A percentile compares a stretch with the other conserved stretches of the same genome.
Evolutionary conservation across 2,797 vertebrate genomes (phyloP).

Genomic region (Sandelia bainsii): DNA sequence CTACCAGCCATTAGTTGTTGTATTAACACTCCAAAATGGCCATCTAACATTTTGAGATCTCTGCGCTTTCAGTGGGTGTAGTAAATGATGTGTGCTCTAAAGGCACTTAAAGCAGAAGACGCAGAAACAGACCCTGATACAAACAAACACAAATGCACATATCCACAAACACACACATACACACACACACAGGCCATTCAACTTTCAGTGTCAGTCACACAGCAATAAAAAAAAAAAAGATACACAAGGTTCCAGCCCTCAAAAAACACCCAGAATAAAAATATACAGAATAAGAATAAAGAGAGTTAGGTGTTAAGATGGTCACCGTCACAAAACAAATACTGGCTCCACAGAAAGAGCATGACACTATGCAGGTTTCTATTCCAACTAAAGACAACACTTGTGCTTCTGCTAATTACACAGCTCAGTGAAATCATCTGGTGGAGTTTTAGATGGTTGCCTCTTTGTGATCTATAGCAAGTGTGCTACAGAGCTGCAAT

Average conservation of each 20-base stretch:
- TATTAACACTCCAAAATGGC: slow-evolving; percentile 42
- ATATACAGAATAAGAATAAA: slow-evolving; percentile 3
- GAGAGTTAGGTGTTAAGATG: not conserved
- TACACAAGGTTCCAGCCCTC: not conserved
- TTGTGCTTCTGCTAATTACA: slow-evolving; percentile 51
- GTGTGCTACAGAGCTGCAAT: slow-evolving; percentile 12
- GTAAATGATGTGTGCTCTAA: slow-evolving; percentile 39
- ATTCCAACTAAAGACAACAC: slow-evolving; percentile 28
- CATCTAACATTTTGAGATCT: slow-evolving; percentile 44
- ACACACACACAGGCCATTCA: slow-evolving; percentile 1
- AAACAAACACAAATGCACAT: slow-evolving; percentile 29
- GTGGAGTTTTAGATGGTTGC: slow-evolving; percentile 29
- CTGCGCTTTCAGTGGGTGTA: slow-evolving; percentile 38
- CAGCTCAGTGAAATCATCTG: slow-evolving; percentile 50
- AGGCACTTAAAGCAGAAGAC: slow-evolving; percentile 39
- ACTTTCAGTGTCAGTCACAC: not conserved
- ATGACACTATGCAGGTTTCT: slow-evolving; percentile 17
- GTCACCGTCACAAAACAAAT: not conserved
- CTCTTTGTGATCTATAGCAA: slow-evolving; percentile 30
- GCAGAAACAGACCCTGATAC: slow-evolving; percentile 16
- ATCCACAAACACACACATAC: not conserved
- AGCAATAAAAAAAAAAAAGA: slow-evolving; percentile 19
- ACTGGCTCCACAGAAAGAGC: not conserved
- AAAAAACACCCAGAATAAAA: slow-evolving; percentile 18
- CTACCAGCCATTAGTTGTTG: slow-evolving; percentile 39